phyloP scores from a whole-genome alignment of 37 sponge, comb jelly and placozoan species.

The Beroe ovata region DNA sequence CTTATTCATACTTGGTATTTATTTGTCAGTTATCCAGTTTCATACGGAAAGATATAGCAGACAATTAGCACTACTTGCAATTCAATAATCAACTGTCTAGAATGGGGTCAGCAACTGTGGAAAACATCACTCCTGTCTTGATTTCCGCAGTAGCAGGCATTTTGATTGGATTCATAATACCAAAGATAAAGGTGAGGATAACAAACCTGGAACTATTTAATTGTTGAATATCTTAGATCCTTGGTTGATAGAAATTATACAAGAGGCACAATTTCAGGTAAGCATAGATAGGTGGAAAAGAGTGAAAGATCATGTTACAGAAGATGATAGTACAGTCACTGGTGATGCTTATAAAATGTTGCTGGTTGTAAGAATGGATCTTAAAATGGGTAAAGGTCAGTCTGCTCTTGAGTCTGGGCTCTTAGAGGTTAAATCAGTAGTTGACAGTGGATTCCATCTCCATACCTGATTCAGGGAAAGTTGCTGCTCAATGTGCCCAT shows the following conservation, averaged over 20 bases:
- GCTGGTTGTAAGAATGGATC: conserved; percentile 88
- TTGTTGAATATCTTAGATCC: too few species aligned
- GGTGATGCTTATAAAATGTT: conserved; percentile 86
- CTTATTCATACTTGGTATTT: too few species aligned
- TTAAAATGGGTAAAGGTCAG: conserved; percentile 99
- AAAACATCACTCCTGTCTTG: neutral
- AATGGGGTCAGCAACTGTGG: neutral
- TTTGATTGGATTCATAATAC: conserved; percentile 1
- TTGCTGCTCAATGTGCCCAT: conserved; percentile 62
- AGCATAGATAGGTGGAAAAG: neutral
- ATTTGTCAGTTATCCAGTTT: too few species aligned
- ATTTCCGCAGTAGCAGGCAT: neutral
- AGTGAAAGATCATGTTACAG: neutral
- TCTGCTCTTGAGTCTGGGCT: too few species aligned
- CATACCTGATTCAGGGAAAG: conserved; percentile 30
- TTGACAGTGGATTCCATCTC: too few species aligned
- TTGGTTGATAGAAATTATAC: too few species aligned
- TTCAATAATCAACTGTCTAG: neutral
- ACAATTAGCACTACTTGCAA: too few species aligned
- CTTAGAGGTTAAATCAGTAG: too few species aligned
- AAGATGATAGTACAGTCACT: neutral
- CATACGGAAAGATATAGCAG: too few species aligned
- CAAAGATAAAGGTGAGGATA: conserved; percentile 30
- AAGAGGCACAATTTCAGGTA: too few species aligned
- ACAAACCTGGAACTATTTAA: too few species aligned